Evolutionary conservation across 2,888 invertebrate genomes (phyloP).

Genomic region (Hedychridium roseum): DNA sequence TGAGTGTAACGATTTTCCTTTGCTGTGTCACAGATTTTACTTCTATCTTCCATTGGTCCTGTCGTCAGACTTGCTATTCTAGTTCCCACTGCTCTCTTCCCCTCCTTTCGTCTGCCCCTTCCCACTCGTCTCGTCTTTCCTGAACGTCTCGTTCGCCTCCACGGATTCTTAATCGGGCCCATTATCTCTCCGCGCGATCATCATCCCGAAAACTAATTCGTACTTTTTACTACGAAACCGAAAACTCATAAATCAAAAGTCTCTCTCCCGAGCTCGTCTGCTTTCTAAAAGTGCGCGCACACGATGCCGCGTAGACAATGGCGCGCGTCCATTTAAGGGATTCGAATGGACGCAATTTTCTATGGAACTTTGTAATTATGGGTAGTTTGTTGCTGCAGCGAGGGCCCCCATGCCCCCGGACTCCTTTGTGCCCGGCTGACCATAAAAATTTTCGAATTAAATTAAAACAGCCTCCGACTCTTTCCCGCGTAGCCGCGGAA

Average conservation of each 20-base stretch:
- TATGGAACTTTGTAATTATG: constrained; percentile 64
- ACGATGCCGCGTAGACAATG: constrained; percentile 50
- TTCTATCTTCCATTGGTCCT: too few relatives aligned
- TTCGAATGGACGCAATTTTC: constrained; percentile 64
- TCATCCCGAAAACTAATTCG: constrained; percentile 63
- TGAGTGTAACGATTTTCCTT: too few relatives aligned
- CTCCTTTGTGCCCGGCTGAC: constrained; percentile 42
- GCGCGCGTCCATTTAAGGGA: constrained; percentile 59
- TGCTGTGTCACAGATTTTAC: too few relatives aligned
- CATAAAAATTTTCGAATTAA: constrained; percentile 58
- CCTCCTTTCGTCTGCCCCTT: constrained; percentile 32
- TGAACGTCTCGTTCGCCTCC: constrained; percentile 19
- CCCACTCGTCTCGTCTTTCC: constrained; percentile 7
- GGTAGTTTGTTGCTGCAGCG: constrained; percentile 60
- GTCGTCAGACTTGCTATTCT: too few relatives aligned
- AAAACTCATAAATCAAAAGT: constrained; percentile 63
- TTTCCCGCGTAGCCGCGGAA: too few relatives aligned
- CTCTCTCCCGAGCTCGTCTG: constrained; percentile 3
- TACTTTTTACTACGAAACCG: constrained; percentile 63
- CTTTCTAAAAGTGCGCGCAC: constrained; percentile 27
- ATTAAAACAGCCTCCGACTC: too few relatives aligned
- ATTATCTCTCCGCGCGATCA: constrained; percentile 63
- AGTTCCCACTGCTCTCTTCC: too few relatives aligned
- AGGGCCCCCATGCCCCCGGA: constrained; percentile 21
- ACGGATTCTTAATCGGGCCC: constrained; percentile 63